Evolutionary conservation across 1,140 invertebrate species (phyloP), one percentile per base, ranked within the genome.

Genomic region (Listronotus oregonensis): DNA sequence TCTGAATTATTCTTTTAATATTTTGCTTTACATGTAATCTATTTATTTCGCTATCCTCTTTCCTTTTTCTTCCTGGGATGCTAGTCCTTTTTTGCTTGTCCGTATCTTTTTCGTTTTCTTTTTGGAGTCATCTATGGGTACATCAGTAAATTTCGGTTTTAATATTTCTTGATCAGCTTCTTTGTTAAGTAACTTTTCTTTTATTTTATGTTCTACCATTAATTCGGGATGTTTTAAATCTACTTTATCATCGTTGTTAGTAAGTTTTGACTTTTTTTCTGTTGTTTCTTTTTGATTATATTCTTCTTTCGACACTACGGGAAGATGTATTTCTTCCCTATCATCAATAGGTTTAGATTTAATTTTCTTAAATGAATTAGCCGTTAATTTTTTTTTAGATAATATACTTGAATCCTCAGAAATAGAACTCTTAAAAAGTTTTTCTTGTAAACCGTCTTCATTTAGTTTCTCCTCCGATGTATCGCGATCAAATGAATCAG

Each of bases 1-100:
- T 74, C 34, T 74, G 73, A 43, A 74, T 72, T 11, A 74, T 61
- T 66, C 71, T 74, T 59, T 71, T 71, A n/a, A 74, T 71, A 37
- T 73, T 72, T 27, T 59, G 60, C 46, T 73, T 72, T 6, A 74
- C 73, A 17, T 62, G 61, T 32, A 68, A 65, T 39, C 52, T 65
- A 58, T 71, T 70, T 46, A 51, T 64, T 43, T 56, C 34, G 47
- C 17, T 62, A 34, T 31, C 14, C 0, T 59, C 15, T 49, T 56
- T 44, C 12, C 1, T 12, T 43, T 44, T 15, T 37, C 18, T 32
- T n/a, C n/a, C n/a, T 52, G 18, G 32, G 39, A 12, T 62, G 37
- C 43, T 5, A 17, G 1, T 17, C 6, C 17, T 37, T 11, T 37
- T 56, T 32, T 56, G 12, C 27, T 64, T 32, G 18, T 9, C 9